Evolutionary conservation across 2,888 invertebrate species (phyloP).

Genomic region (Synergus gifuensis): DNA sequence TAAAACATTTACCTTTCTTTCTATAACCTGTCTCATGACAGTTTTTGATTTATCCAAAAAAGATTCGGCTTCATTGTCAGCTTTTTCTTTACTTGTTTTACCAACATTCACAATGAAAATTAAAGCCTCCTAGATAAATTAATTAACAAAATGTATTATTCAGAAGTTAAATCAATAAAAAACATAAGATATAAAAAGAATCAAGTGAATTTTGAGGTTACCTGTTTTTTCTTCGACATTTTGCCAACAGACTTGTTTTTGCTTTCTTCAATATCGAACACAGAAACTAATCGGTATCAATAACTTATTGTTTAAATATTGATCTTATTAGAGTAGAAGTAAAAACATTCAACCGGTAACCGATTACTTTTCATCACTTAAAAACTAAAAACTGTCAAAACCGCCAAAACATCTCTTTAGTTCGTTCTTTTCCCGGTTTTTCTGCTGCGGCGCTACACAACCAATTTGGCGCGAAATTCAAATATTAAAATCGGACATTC

Average conservation of each 20-base stretch:
- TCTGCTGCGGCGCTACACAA: too few relatives aligned
- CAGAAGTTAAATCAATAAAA: not conserved
- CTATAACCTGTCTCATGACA: constrained; percentile 53
- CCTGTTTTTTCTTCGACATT: not conserved
- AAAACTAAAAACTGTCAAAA: too few relatives aligned
- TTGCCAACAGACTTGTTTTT: not conserved
- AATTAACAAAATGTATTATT: not conserved
- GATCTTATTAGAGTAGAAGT: not conserved
- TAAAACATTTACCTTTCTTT: constrained; percentile 58
- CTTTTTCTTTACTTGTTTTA: constrained; percentile 37
- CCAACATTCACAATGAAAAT: constrained; percentile 61
- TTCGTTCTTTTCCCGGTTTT: too few relatives aligned
- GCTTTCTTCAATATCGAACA: not conserved
- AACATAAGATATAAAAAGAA: not conserved
- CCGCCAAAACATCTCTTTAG: too few relatives aligned
- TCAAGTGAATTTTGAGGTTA: constrained; percentile 5
- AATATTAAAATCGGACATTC: too few relatives aligned
- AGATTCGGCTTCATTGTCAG: constrained; percentile 43
- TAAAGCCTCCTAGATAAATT: constrained; percentile 56
- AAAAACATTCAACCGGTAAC: not conserved
- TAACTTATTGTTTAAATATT: not conserved
- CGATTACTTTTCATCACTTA: too few relatives aligned
- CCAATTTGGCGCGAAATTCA: too few relatives aligned
- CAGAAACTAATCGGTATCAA: not conserved
- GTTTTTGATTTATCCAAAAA: constrained; percentile 62